These are phyloP conservation scores for Perognathus longimembris DNA, from an alignment of 2,113 vertebrate species.

Conservation along the genomic window DNA sequence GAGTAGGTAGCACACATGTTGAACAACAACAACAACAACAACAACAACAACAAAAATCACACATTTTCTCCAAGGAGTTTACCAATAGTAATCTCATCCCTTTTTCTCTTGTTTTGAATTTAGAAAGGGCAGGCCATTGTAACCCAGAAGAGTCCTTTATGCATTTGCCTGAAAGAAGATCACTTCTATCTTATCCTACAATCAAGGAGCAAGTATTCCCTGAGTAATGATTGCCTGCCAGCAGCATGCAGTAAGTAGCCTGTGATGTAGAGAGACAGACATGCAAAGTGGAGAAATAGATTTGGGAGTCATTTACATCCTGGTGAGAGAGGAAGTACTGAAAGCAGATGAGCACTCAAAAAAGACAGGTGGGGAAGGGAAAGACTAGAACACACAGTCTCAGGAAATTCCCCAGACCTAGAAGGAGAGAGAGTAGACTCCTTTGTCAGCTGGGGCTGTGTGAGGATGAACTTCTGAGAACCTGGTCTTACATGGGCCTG, in stretches of 20 bases:
- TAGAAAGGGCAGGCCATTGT: slow-evolving; percentile 61
- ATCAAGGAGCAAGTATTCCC: slow-evolving; percentile 75
- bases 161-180: slow-evolving; percentile 65
- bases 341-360: slow-evolving; percentile 70
- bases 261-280: slow-evolving; percentile 76
- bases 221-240: slow-evolving; percentile 75
- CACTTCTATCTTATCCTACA: slow-evolving; percentile 65
- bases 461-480: neutral
- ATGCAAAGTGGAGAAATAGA: slow-evolving; percentile 72
- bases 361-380: slow-evolving; percentile 63
- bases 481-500: neutral
- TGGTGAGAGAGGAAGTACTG: slow-evolving; percentile 60
- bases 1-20: neutral
- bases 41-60: too few species aligned
- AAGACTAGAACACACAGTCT: neutral
- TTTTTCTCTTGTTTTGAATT: slow-evolving; percentile 71
- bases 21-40: too few species aligned
- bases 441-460: neutral
- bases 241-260: slow-evolving; percentile 64
- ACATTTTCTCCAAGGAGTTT: slow-evolving; percentile 17
- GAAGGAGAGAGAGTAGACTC: neutral
- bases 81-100: slow-evolving; percentile 55
- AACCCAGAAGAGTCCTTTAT: slow-evolving; percentile 61
- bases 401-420: neutral
- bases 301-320: slow-evolving; percentile 73